Percentiles rank a stretch among this genome's conserved stretches.
Evolutionary conservation across 2,888 invertebrate genomes (phyloP).

Genomic region (Cephalotes varians): DNA sequence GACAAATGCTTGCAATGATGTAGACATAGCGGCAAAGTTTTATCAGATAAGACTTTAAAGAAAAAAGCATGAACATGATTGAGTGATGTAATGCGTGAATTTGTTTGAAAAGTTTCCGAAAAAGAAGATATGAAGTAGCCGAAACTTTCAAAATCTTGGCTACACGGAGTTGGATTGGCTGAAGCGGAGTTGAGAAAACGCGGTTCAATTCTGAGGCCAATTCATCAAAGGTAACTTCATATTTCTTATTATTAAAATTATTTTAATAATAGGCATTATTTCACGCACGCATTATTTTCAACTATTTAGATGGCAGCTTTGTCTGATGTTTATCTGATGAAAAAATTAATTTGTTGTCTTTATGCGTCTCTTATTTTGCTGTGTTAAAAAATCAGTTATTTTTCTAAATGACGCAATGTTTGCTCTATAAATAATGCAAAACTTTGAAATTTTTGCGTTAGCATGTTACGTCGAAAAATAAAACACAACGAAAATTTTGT

Average conservation of each 20-base stretch:
- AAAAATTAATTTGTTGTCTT: neutral
- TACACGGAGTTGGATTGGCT: slow-evolving; percentile 46
- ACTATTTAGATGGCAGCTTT: neutral
- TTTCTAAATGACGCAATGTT: neutral
- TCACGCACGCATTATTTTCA: slow-evolving; percentile 23
- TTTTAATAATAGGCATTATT: no score
- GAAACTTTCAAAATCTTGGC: slow-evolving; percentile 27
- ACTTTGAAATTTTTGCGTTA: neutral
- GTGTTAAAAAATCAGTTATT: neutral
- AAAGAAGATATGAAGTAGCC: slow-evolving; percentile 16
- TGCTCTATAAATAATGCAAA: neutral
- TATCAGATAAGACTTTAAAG: slow-evolving; percentile 5
- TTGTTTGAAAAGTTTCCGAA: slow-evolving; percentile 16
- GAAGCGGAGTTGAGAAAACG: slow-evolving; percentile 45
- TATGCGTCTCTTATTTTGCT: neutral
- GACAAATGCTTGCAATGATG: slow-evolving; percentile 18
- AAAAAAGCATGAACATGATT: slow-evolving; percentile 51
- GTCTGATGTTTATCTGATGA: neutral
- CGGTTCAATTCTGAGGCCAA: slow-evolving; percentile 51
- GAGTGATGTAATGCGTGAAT: slow-evolving; percentile 38
- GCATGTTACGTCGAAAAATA: neutral
- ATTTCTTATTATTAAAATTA: no score
- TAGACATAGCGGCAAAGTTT: neutral
- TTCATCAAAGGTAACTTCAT: slow-evolving; percentile 61
- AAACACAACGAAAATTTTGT: slow-evolving; percentile 1